These are phyloP conservation scores for Capitulum mitella DNA, from an alignment of 2,888 invertebrate genomes.

Conservation along the genomic window DNA sequence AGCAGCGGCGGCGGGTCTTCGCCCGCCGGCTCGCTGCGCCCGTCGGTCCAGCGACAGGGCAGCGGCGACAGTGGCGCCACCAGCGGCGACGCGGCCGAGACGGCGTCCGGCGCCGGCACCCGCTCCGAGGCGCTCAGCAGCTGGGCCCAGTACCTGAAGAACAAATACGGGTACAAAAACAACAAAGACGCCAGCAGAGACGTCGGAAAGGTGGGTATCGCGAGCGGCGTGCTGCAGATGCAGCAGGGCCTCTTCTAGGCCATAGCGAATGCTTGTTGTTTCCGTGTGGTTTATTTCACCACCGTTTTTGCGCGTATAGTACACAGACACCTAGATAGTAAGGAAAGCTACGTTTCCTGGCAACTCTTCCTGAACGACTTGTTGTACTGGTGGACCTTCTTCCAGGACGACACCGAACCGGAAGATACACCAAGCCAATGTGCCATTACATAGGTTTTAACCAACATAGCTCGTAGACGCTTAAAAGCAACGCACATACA, in stretches of 20 bases:
- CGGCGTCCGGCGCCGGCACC: constrained; percentile 24
- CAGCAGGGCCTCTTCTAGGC: too few species aligned
- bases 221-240: too few species aligned
- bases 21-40: background rate
- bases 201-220: constrained; percentile 29
- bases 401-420: background rate
- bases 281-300: too few species aligned
- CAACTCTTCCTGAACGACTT: too few species aligned
- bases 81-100: constrained; percentile 33
- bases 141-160: constrained; percentile 84
- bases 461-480: background rate
- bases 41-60: constrained; percentile 8
- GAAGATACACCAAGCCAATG: background rate
- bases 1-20: background rate
- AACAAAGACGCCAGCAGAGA: constrained; percentile 35
- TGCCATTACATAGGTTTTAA: background rate
- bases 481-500: too few species aligned
- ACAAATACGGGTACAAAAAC: constrained; percentile 66
- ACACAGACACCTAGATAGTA: too few species aligned
- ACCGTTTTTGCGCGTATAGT: too few species aligned
- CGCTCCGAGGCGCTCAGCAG: constrained; percentile 34
- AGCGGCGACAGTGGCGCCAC: constrained; percentile 5
- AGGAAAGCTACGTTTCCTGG: too few species aligned
- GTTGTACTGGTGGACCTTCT: background rate
- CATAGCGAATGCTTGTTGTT: too few species aligned